Base-by-base conservation (phyloP, 2,888 invertebrate genomes). In the Bibio marci region DNA sequence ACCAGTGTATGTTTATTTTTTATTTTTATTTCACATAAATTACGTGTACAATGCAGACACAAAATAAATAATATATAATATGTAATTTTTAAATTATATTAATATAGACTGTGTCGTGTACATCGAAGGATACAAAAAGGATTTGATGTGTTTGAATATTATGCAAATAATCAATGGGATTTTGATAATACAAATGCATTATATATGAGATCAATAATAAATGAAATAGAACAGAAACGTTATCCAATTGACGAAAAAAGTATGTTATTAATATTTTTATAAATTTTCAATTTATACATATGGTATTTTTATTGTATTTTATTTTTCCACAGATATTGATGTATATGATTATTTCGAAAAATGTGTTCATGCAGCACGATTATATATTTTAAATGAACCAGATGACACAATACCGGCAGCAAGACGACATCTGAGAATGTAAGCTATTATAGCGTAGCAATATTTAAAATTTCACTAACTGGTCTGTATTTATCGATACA, bases 121-220 rank as follows among this genome's bases (percentile, higher is more conserved):
- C 90, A 90, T 48, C 75, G 77, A 41, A 74, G 85, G 35, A 80
- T 92, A 49, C 71, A 70, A 46, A 85, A 86, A 63, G 85, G 90
- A 1, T 83, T 88, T 52, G 82, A 85, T 51, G 81, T 85, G 1
- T 80, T 92, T 52, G 85, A 88, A 53, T 91, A 88, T 56, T 92
- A 92, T 62, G 87, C 90, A 0, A 85, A 81, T 55, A 83, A 85
- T 54, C 85, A 87, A 45, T 92, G 92, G 91, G 80, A 81, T 52
- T 87, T 88, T 57, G 75, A 76, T 33, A 85, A 82, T 15, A 69
- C 75, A 37, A 71, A 73, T 45, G 69, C 76, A 0, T 58, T 72
- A 8, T 54, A 60, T 7, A 47, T 80, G 1, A 61, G 82, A 25
- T 55, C 61, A 3, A 55, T 62, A 5, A 62, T 85, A 47, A 85